Evolutionary conservation across 1,140 invertebrate species (phyloP), one percentile per base, ranked within the genome.

Genomic region (Drosophila ogumai): DNA sequence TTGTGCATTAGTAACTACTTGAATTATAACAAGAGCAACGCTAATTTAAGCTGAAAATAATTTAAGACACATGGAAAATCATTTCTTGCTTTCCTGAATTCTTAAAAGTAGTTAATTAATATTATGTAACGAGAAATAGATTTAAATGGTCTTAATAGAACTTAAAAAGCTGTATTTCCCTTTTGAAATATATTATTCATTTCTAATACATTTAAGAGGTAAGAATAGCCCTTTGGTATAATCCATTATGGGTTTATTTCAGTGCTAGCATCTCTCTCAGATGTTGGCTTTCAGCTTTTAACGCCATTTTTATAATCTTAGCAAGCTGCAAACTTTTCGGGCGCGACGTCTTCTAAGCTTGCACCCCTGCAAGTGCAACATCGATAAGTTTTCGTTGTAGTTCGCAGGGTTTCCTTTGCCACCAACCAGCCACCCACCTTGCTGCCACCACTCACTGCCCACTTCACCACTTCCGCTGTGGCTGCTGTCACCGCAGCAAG

Each of bases 371-470:
- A 82, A 87, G 79, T 87, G 84, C 82, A 87, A 72, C 79, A 86
- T 76, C 82, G 79, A 86, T 82, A 86, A 87, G 64, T 86, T 82
- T 65, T 75, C 56, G 81, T 64, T 75, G 63, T 65, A 85, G 72
- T 77, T 84, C 44, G 49, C 66, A 63, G 44, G 49, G 46, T 61
- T 60, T 57, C 54, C 73, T 50, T 28, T 28, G 7, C 46, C 7
- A 44, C 17, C 44, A 43, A 5, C 46, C 32, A 15, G 3, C 15
- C 50, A 15, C 2, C 31, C 7, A 28, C 25, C 25, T 28, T n/a
- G n/a, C 25, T 5, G 25, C 43, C 19, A 34, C 28, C 49, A 52
- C 32, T 36, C 17, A 15, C 52, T 55, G 8, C 52, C 52, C 34
- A 54, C 50, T 54, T 54, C 50, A 22, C 50, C 50, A 54, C 52